phyloP scores from a whole-genome alignment of 2,797 vertebrate genomes.

The Thripadectes ignobilis region DNA sequence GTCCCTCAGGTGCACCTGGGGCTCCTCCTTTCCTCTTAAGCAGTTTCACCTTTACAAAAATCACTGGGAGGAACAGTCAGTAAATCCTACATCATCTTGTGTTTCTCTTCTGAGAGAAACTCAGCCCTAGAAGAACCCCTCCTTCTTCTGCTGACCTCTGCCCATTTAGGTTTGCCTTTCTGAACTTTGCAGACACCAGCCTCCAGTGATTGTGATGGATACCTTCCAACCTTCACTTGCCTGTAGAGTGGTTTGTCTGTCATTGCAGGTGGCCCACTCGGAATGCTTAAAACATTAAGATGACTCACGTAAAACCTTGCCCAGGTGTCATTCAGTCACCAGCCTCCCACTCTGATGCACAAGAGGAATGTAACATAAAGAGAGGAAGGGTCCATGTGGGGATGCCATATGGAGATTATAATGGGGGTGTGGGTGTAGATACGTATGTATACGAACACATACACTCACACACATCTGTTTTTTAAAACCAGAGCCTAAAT shows the following conservation, averaged over 20 bases:
- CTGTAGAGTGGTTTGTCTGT: background rate
- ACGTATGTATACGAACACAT: background rate
- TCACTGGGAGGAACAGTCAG: background rate
- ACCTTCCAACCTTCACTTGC: background rate
- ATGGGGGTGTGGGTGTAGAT: background rate
- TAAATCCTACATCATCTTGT: background rate
- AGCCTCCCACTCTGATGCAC: accelerated
- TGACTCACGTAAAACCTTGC: background rate
- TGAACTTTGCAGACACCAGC: background rate
- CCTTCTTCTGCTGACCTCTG: background rate
- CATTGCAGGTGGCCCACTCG: background rate
- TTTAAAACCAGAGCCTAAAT: background rate
- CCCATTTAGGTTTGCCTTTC: background rate
- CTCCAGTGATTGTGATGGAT: background rate
- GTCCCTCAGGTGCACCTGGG: background rate
- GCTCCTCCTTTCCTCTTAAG: background rate
- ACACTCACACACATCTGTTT: accelerated
- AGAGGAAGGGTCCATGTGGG: background rate
- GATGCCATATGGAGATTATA: background rate
- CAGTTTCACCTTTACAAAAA: background rate
- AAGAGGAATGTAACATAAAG: background rate
- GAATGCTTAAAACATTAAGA: background rate
- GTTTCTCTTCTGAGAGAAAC: background rate
- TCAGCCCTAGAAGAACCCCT: background rate
- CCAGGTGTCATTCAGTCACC: background rate